A percentile compares a stretch with the other conserved stretches of the same genome.
phyloP scores from a whole-genome alignment of 2,888 invertebrate genomes.

The Myathropa florea region DNA sequence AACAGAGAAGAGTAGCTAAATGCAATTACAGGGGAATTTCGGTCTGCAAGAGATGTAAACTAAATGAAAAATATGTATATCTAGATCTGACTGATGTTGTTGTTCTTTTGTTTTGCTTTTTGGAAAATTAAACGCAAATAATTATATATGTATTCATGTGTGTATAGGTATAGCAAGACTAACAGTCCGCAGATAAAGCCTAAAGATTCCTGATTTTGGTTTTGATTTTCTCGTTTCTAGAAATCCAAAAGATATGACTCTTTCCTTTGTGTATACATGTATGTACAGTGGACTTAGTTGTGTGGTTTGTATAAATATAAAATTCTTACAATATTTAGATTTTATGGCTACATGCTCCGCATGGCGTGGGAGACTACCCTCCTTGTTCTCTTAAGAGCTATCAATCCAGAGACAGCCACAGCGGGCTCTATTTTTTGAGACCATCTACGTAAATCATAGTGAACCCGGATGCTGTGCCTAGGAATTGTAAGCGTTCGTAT shows the following conservation, averaged over 20 bases:
- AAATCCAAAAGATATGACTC: constrained; percentile 70
- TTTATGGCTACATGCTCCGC: constrained; percentile 69
- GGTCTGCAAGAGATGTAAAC: not conserved
- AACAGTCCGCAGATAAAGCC: constrained; percentile 65
- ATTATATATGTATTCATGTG: constrained; percentile 18
- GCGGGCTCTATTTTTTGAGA: not conserved
- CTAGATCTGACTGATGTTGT: not conserved
- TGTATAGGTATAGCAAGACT: constrained; percentile 46
- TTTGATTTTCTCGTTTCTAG: constrained; percentile 67
- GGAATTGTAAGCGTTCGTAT: constrained; percentile 59
- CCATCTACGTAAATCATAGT: not conserved
- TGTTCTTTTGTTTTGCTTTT: not conserved
- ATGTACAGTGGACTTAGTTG: constrained; percentile 37
- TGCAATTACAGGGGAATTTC: constrained; percentile 58
- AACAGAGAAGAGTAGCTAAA: constrained; percentile 41
- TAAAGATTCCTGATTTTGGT: constrained; percentile 69
- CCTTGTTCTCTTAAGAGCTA: constrained; percentile 51
- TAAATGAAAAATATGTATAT: constrained; percentile 5
- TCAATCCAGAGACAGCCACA: not conserved
- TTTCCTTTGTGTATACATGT: constrained; percentile 37
- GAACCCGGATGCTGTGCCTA: constrained; percentile 36
- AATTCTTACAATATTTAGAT: constrained; percentile 58
- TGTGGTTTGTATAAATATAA: constrained; percentile 54
- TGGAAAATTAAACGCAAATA: not conserved
- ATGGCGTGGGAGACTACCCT: constrained; percentile 62